Evolutionary conservation across 2,113 vertebrate genomes (phyloP).

Genomic region (Galemys pyrenaicus): DNA sequence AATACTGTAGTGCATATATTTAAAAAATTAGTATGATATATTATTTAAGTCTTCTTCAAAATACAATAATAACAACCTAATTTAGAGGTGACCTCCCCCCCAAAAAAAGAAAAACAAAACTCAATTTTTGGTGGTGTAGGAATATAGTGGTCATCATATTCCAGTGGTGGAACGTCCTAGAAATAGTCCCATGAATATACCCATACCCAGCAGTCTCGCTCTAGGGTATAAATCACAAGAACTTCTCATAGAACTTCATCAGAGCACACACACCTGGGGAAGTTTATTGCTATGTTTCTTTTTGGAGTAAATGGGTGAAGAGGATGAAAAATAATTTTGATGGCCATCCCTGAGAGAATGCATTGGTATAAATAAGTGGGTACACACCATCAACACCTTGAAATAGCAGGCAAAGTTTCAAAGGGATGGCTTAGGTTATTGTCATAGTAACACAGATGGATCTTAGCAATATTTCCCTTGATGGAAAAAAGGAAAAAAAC

Average conservation of each 20-base stretch:
- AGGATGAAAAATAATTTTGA: not conserved
- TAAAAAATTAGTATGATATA: no score
- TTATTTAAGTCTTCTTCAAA: not conserved
- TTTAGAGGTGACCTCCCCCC: not conserved
- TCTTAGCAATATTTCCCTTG: not conserved
- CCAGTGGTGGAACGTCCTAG: not conserved
- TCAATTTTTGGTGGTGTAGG: not conserved
- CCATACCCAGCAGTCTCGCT: not conserved
- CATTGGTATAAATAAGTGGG: not conserved
- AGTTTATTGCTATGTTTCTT: not conserved
- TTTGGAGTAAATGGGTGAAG: not conserved
- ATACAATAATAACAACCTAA: not conserved
- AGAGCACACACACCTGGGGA: not conserved
- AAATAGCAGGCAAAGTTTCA: not conserved
- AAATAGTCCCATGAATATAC: not conserved
- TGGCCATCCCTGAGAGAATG: not conserved
- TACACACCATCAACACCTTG: not conserved
- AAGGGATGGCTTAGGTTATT: not conserved
- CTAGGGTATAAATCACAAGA: not conserved
- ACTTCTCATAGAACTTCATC: not conserved
- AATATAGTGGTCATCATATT: not conserved
- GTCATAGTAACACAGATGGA: not conserved
- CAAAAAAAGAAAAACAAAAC: not conserved
- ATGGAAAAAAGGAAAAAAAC: not conserved
- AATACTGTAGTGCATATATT: not conserved